These are phyloP conservation scores for Colostygia pectinataria DNA, from an alignment of 2,888 invertebrate genomes.

Conservation along the genomic window DNA sequence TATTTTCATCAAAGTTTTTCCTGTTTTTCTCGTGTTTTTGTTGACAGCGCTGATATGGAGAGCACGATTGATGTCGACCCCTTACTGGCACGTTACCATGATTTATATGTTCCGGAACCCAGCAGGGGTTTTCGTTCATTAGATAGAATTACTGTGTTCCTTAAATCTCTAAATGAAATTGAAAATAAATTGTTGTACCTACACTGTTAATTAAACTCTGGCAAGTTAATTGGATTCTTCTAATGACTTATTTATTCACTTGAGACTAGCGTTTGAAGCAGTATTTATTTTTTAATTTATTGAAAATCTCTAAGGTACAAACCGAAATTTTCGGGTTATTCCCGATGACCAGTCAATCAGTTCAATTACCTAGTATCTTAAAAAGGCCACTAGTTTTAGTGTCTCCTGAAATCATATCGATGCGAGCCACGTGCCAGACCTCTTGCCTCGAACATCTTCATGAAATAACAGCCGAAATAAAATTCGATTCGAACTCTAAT, in stretches of 20 bases:
- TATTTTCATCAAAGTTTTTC: conserved; percentile 38
- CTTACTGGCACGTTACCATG: conserved; percentile 60
- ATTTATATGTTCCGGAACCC: conserved; percentile 52
- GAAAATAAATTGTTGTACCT: conserved; percentile 9
- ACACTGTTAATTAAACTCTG: background rate
- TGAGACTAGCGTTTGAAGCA: background rate
- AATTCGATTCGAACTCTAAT: conserved; percentile 26
- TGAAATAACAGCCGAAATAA: conserved; percentile 26
- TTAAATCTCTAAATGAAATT: conserved; percentile 5
- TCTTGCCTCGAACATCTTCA: conserved; percentile 16
- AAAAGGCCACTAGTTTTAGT: conserved; percentile 1
- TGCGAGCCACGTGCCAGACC: conserved; percentile 18
- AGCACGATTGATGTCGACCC: conserved; percentile 64
- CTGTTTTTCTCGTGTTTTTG: conserved; percentile 62
- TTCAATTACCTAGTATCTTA: conserved; percentile 18
- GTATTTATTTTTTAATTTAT: background rate
- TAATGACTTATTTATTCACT: background rate
- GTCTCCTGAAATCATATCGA: conserved; percentile 16
- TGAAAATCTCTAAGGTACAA: conserved; percentile 1
- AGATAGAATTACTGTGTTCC: conserved; percentile 14
- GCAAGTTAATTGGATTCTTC: background rate
- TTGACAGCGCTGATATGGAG: conserved; percentile 52
- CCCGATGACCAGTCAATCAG: conserved; percentile 8
- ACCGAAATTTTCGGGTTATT: conserved; percentile 3
- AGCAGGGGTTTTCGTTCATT: conserved; percentile 14